Base-by-base conservation (phyloP, 2,888 invertebrate species). In the Drosophila rubida region DNA sequence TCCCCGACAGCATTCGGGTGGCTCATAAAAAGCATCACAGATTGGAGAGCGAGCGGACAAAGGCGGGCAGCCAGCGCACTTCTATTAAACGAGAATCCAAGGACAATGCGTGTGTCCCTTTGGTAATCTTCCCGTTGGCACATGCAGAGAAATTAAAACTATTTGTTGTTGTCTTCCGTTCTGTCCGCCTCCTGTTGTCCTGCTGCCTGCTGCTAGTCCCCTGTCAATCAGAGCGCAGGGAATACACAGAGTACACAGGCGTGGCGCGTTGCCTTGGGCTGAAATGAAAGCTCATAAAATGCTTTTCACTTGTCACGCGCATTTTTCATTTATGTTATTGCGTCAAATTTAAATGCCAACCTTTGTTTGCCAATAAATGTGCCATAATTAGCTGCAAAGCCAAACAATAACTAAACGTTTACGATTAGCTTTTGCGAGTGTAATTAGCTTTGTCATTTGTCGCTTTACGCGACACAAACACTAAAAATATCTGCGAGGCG, bases 131-230 rank as follows among this genome's bases (percentile, higher is more conserved):
- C 32, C 50, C 45, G 45, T 30, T 53, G 51, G 51, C 27, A 30
- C 19, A 41, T 19, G 9, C 5, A 2, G 63, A 32, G 54, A 75
- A 84, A 84, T 84, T 78, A 71, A 84, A 84, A 87, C 78, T 81
- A 81, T 69, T 67, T 51, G 44, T 67, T 46, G 49, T 44, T 60
- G 27, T 53, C 19, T 14, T 50, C 23, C 23, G 7, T 9, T 37
- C 41, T 9, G 2, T 0, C 13, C 0, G 35, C 14, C 14, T 37
- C 14, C 35, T 7, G 35, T 37, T 37, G 35, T 14, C 14, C 16
- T 16, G 11, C 7, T 7, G 32, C 14, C 16, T 16, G 11, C 7
- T 7, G 32, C 25, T 39, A 8, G 9, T 27, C 37, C 35, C 19
- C 35, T 39, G 54, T 46, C 37, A 51, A 30, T 48, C 42, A 32